These are phyloP conservation scores for Solen grandis DNA, from an alignment of 1,140 invertebrate species.

Conservation along the genomic window DNA sequence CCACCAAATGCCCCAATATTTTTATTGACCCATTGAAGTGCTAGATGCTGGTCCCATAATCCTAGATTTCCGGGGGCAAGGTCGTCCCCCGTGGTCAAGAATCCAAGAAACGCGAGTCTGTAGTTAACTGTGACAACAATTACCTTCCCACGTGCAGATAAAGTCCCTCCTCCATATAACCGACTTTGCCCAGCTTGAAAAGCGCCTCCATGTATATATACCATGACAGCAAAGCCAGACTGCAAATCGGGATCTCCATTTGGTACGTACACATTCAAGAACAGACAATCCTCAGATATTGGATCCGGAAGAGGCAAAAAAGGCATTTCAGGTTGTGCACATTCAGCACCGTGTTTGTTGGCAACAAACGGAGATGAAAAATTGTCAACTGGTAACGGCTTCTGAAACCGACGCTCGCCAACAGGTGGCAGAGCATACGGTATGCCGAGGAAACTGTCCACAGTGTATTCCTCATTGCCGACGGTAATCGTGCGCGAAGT, in stretches of 20 bases:
- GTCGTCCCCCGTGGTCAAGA: conserved; percentile 33
- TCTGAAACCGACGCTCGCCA: too few relatives aligned
- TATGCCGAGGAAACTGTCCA: too few relatives aligned
- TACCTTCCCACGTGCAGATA: conserved; percentile 94
- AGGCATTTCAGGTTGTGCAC: too few relatives aligned
- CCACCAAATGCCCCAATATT: conserved; percentile 89
- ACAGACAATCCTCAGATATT: conserved; percentile 94
- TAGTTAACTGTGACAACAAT: conserved; percentile 98
- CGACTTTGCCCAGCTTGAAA: conserved; percentile 94
- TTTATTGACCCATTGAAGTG: conserved; percentile 87
- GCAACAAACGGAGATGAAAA: too few relatives aligned
- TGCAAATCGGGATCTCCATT: conserved; percentile 74
- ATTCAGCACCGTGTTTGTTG: too few relatives aligned
- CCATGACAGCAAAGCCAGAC: conserved; percentile 87
- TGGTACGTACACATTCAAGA: conserved; percentile 92
- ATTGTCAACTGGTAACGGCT: too few relatives aligned
- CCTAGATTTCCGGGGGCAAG: conserved; percentile 85
- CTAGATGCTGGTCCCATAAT: conserved; percentile 87
- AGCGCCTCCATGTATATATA: conserved; percentile 98
- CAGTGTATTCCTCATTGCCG: too few relatives aligned
- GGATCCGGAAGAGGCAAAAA: too few relatives aligned
- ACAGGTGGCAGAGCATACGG: too few relatives aligned
- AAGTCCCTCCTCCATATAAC: conserved; percentile 92
- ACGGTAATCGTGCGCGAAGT: too few relatives aligned
- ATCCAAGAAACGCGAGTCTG: conserved; percentile 92